phyloP scores from a whole-genome alignment of 2,113 vertebrate species.

The Junco hyemalis region DNA sequence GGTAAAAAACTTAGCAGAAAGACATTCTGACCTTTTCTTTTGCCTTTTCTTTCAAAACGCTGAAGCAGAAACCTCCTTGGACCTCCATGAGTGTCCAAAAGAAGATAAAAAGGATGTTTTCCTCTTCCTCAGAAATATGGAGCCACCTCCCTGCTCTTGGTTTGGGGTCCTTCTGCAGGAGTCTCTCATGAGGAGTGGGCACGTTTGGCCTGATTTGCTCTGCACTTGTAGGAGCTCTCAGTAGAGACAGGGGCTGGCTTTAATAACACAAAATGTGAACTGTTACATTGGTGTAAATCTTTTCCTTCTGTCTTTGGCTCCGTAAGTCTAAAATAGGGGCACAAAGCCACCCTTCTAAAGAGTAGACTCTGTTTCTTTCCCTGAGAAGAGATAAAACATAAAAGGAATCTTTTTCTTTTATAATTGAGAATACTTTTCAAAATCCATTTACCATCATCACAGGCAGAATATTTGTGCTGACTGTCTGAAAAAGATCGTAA shows the following conservation, averaged over 20 bases:
- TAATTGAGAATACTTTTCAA: not conserved
- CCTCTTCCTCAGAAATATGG: not conserved
- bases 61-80: not conserved
- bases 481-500: not conserved
- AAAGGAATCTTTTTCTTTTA: not conserved
- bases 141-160: rapidly evolving
- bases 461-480: not conserved
- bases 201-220: not conserved
- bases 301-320: not conserved
- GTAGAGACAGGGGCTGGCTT: not conserved
- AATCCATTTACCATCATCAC: not conserved
- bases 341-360: not conserved
- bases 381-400: not conserved
- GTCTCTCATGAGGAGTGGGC: not conserved
- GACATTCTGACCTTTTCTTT: not conserved
- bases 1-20: not conserved
- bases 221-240: not conserved
- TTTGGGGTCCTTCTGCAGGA: not conserved
- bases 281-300: rapidly evolving
- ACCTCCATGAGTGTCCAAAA: not conserved
- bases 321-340: not conserved
- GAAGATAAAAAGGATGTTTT: rapidly evolving
- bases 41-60: not conserved
- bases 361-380: not conserved
- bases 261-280: not conserved